Base-by-base conservation (phyloP, 2,113 vertebrate species). In the Phrynosoma blainvillii region DNA sequence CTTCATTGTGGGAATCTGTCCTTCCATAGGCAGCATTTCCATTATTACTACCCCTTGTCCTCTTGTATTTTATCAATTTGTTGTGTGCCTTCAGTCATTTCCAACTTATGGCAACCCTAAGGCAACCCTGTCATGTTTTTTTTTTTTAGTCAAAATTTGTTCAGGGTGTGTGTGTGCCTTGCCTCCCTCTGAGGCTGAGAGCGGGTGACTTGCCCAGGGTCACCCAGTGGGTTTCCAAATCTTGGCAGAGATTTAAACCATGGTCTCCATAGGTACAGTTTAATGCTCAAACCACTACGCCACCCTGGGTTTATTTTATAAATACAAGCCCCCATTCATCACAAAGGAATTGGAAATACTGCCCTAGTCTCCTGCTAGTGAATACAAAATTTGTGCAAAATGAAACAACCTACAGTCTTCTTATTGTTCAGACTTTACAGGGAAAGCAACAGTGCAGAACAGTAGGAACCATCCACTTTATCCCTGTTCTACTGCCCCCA, bases 401-500 rank as follows among this genome's bases (percentile, higher is more conserved):
- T 1, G 2, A 4, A 82, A 3, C 32, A 1, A 1, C 30, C 62
- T 52, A 13, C n/a, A 70, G 13, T 79, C 27, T 0, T 77, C 0
- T 47, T 10, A 0, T 30, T 8, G 13, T 4, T 2, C 7, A 0
- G 5, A 71, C 84, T 1, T 18, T 2, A 14, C 54, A 86, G 52
- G 0, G 0, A 0, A 66, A 23, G 20, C 2, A 27, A 62, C 12
- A 81, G 79, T 1, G 0, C 13, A 27, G 16, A 47, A 42, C 13
- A 78, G 70, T 9, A 52, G 32, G 70, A 66, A 32, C 59, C 30
- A 2, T 0, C 79, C 66, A 23, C 2, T 5, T 4, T 32, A 40
- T 12, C 59, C 4, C 27, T 56, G 3, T 70, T 0, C 40, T 52
- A 14, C 66, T n/a, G 10, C 0, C 32, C 32, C 8, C 0, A 1